Conservation (phyloP, 2,888 invertebrate species). For the Phania funesta region DNA sequence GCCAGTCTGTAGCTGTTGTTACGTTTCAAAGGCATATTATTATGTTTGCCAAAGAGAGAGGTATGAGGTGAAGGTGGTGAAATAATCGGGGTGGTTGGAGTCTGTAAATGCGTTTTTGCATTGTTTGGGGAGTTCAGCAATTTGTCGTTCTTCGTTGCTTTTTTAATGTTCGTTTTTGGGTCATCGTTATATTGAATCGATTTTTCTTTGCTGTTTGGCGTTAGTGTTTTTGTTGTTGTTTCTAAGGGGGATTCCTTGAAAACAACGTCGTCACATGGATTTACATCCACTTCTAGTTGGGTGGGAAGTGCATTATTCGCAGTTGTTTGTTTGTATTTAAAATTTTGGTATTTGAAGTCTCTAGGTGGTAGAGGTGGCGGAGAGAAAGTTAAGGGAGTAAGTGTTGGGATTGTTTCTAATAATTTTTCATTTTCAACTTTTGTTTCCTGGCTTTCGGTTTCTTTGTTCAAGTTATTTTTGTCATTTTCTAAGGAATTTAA, state of each 20-base stretch:
- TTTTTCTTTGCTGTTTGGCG: slow-evolving; percentile 59
- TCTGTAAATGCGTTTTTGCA: slow-evolving; percentile 44
- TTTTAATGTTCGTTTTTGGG: slow-evolving; percentile 70
- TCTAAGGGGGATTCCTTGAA: slow-evolving; percentile 10
- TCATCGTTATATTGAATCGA: slow-evolving; percentile 72
- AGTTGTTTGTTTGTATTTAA: slow-evolving; percentile 48
- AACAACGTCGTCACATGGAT: background rate
- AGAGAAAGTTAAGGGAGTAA: background rate
- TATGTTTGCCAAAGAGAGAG: slow-evolving; percentile 71
- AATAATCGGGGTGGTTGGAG: slow-evolving; percentile 68
- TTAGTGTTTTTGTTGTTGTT: slow-evolving; percentile 46
- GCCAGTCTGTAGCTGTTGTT: slow-evolving; percentile 93
- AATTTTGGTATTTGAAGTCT: slow-evolving; percentile 49
- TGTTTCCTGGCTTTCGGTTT: slow-evolving; percentile 57
- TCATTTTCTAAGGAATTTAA: slow-evolving; percentile 10
- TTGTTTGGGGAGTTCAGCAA: slow-evolving; percentile 43
- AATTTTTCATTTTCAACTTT: slow-evolving; percentile 45
- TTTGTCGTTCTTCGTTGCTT: slow-evolving; percentile 55
- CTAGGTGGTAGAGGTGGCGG: slow-evolving; percentile 53
- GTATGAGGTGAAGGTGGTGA: slow-evolving; percentile 67
- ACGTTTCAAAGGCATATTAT: slow-evolving; percentile 84
- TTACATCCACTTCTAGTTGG: slow-evolving; percentile 43
- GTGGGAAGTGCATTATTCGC: slow-evolving; percentile 62
- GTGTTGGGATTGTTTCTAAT: slow-evolving; percentile 28
- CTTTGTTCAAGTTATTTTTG: slow-evolving; percentile 31